Conservation (phyloP, 1,140 invertebrate species). For the Drosophila asahinai region DNA sequence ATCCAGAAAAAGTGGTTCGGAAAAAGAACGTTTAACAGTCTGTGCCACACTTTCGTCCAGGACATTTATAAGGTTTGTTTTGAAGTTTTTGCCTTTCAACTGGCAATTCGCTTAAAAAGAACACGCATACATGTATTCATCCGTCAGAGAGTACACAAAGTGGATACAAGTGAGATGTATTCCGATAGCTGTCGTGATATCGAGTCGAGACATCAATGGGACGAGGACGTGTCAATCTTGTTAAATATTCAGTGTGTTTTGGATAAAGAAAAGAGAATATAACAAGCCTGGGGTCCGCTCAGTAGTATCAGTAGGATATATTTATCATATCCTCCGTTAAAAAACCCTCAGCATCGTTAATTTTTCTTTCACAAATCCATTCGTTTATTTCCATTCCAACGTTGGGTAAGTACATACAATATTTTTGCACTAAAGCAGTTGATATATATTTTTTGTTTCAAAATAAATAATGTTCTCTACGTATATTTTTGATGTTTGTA, state of each 20-base stretch:
- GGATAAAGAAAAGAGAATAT: no score
- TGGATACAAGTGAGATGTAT: slow-evolving; percentile 1
- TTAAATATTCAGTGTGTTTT: neutral
- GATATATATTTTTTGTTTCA: slow-evolving; percentile 13
- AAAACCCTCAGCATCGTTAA: neutral
- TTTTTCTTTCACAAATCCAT: slow-evolving; percentile 11
- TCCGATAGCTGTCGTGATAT: neutral
- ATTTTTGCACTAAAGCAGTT: slow-evolving; percentile 29
- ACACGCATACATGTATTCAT: slow-evolving; percentile 33
- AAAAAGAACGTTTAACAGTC: slow-evolving; percentile 72
- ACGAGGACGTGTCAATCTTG: neutral
- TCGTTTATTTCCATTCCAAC: slow-evolving; percentile 40
- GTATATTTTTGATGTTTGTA: slow-evolving; percentile 24
- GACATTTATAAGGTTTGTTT: slow-evolving; percentile 80
- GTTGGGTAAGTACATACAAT: slow-evolving; percentile 31
- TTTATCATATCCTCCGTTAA: no score
- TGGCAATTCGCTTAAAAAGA: slow-evolving; percentile 41
- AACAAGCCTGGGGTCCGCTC: no score
- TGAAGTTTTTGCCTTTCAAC: slow-evolving; percentile 59
- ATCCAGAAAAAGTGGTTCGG: slow-evolving; percentile 23
- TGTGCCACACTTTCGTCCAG: slow-evolving; percentile 63
- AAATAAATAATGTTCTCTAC: slow-evolving; percentile 44
- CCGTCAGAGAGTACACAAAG: slow-evolving; percentile 21
- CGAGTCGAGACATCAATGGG: neutral
- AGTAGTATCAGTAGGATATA: no score